Base-by-base conservation (phyloP, 2,113 vertebrate species). In the Ciconia maguari region DNA sequence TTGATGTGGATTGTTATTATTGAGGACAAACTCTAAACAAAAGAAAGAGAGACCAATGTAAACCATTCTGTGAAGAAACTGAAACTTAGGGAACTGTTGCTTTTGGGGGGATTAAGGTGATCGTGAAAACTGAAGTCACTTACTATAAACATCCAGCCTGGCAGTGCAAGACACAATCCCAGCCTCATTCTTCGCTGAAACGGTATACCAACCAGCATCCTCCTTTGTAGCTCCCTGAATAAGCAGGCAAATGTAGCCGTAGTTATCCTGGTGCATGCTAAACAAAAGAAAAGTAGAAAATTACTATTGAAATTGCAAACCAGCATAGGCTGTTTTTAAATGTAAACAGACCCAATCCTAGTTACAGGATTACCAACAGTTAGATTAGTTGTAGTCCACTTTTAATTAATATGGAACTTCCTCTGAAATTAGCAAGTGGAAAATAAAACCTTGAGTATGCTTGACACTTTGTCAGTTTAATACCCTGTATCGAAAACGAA, bases 231-330 rank as follows among this genome's bases (percentile, higher is more conserved):
- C 98, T 36, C 99, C 99, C 97, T 99, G 99, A 97, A 99, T 99
- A 94, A 99, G 99, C 98, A 99, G 99, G 96, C 99, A 99, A 89
- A 99, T 98, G 98, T 99, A 99, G 93, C 99, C 99, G 1, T 99
- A 98, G 97, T 98, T 99, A 96, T 99, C 99, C 98, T 99, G 99
- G 97, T 99, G 99, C 99, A 99, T 99, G 98, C 99, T 99, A 96
- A 96, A 90, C 44, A 65, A 36, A 81, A 90, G 49, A 55, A 66
- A 87, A 93, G 52, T 6, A 58, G 62, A 69, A 61, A 89, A 77
- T 97, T 51, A 95, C 55, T 42, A n/a, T 52, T 87, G 82, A 54
- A 76, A 77, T 81, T 87, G 58, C 18, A 54, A 46, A 93, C 27
- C 20, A 66, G 32, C 29, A 16, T 44, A 77, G 64, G 69, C 66